Evolutionary conservation across 2,888 invertebrate species (phyloP), one percentile per base, ranked within the genome.

Genomic region (Pelosia muscerda): DNA sequence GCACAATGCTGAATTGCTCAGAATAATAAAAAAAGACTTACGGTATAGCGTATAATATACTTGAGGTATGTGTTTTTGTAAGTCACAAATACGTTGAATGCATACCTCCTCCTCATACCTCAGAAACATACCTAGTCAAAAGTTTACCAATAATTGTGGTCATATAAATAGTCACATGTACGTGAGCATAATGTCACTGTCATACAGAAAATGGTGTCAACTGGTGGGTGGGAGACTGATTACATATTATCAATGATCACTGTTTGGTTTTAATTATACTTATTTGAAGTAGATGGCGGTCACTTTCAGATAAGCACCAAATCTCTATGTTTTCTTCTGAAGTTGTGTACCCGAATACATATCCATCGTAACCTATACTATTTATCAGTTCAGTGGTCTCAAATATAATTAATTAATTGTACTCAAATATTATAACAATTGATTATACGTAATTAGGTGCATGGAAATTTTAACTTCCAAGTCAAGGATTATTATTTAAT

Each of bases 1-100:
- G n/a, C 49, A 49, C 49, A 49, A 49, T 49, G 49, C 49, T 49
- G 49, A 49, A 49, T 49, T 49, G 49, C n/a, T 49, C 49, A n/a
- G 49, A 5, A 49, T n/a, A n/a, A 49, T 49, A 49, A 49, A 49
- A n/a, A 42, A 49, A 49, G n/a, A 49, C 2, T n/a, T 49, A n/a
- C n/a, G 19, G n/a, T 9, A 38, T 38, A 15, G 15, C 38, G 1
- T n/a, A 42, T 8, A 19, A n/a, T n/a, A 9, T 49, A 49, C n/a
- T 49, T 49, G 9, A 49, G 9, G n/a, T 9, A n/a, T 49, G 2
- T n/a, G 9, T 49, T 49, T 19, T 19, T 19, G n/a, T 49, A n/a
- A 49, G 42, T 9, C n/a, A 49, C 19, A 8, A n/a, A 8, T 49
- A n/a, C n/a, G 3, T n/a, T 49, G 19, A 49, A 8, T 49, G 8